Conservation (phyloP, 2,797 vertebrate genomes). For the Diceros bicornis region DNA sequence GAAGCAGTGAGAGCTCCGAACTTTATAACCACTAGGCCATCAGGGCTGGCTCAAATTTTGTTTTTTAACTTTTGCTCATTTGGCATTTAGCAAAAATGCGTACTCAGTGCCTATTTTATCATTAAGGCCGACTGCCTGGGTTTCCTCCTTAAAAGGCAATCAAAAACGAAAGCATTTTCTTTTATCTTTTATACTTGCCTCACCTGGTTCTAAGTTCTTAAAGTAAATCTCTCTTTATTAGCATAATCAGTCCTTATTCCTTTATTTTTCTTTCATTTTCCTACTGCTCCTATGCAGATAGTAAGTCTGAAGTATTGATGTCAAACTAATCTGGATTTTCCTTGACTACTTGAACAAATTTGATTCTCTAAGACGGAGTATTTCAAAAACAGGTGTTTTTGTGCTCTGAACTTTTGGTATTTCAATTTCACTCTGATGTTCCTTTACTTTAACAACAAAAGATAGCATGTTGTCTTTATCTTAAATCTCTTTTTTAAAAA, state of each 20-base stretch:
- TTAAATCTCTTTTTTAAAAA: slow-evolving; percentile 40
- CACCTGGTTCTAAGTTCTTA: background rate
- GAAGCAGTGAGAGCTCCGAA: too few species aligned
- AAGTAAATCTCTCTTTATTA: background rate
- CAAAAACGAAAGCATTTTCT: background rate
- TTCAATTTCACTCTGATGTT: slow-evolving; percentile 32
- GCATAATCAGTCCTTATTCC: background rate
- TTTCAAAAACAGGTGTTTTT: background rate
- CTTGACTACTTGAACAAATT: background rate
- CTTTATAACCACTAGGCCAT: too few species aligned
- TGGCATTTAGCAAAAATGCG: background rate
- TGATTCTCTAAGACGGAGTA: background rate
- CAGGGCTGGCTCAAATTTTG: background rate
- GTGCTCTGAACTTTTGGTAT: slow-evolving; percentile 1
- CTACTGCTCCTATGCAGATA: background rate
- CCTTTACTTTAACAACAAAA: background rate
- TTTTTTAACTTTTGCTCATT: slow-evolving; percentile 14
- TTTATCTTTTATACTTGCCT: slow-evolving; percentile 13
- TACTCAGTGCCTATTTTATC: background rate
- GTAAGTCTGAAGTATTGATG: background rate
- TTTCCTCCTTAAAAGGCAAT: background rate
- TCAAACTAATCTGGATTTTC: background rate
- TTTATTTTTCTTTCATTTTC: slow-evolving; percentile 28
- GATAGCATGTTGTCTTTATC: background rate
- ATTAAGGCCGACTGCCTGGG: background rate